Evolutionary conservation across 2,888 invertebrate species (phyloP).

Genomic region (Hermaeophaga mercurialis): DNA sequence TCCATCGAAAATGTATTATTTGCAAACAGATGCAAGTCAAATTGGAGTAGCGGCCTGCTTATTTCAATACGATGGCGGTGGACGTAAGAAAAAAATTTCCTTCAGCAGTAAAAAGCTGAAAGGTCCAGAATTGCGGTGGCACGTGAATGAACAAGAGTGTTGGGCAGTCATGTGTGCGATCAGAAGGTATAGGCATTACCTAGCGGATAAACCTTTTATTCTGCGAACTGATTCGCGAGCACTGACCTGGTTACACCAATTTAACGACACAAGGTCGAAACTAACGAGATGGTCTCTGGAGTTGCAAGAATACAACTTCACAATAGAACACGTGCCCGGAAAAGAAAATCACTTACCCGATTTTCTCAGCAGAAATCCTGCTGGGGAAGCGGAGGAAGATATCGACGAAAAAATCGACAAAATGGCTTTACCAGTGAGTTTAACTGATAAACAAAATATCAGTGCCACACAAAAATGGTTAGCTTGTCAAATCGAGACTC

Average conservation of each 20-base stretch:
- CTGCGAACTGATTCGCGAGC: conserved; percentile 29
- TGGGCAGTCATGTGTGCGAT: conserved; percentile 22
- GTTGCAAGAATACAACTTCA: conserved; percentile 32
- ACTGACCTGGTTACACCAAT: conserved; percentile 25
- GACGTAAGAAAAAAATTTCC: conserved; percentile 16
- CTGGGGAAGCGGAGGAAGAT: not conserved
- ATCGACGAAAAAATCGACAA: not conserved
- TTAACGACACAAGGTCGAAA: conserved; percentile 26
- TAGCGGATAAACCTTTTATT: conserved; percentile 28
- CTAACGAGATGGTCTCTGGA: conserved; percentile 29
- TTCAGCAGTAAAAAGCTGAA: conserved; percentile 24
- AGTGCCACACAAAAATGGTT: no score
- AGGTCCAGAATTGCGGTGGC: conserved; percentile 8
- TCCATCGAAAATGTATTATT: conserved; percentile 23
- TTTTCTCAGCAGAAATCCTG: conserved; percentile 27
- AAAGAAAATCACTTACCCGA: conserved; percentile 35
- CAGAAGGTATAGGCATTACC: conserved; percentile 27
- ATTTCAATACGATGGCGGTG: conserved; percentile 27
- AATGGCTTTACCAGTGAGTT: no score
- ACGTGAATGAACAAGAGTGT: conserved; percentile 35
- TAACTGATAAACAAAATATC: no score
- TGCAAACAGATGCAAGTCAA: conserved; percentile 39
- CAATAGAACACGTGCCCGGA: conserved; percentile 39
- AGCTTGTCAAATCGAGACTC: no score
- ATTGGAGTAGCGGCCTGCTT: conserved; percentile 37